Evolutionary conservation across 2,888 invertebrate genomes (phyloP), one percentile per base, ranked within the genome.

Genomic region (Diaprepes abbreviatus): DNA sequence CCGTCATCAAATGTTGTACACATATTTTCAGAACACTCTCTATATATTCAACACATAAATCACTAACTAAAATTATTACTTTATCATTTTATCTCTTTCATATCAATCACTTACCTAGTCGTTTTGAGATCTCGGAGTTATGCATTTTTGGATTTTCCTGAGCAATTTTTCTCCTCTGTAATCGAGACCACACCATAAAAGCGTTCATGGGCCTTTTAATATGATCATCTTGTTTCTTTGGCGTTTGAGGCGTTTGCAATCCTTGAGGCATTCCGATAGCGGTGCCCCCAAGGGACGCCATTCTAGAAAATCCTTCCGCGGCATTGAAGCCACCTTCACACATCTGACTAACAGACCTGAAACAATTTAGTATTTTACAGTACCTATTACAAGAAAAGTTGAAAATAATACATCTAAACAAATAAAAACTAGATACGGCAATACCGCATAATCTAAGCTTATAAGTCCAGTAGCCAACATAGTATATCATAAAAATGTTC

Each of bases 81-180:
- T n/a, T n/a, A n/a, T n/a, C n/a, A n/a, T n/a, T n/a, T n/a, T n/a
- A n/a, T n/a, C n/a, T n/a, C n/a, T n/a, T n/a, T n/a, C n/a, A n/a
- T 24, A 24, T 24, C 40, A 14, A 40, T 7, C n/a, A 14, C 92
- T 90, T 77, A 93, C 94, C 95, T 76, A 97, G 88, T 83, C 96
- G 86, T 84, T 97, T 97, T 6, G 95, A 95, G 76, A 98, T 97
- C 85, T 97, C 97, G 0, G 96, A 96, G 84, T 97, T 97, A 85
- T 97, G 97, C 97, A 97, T 97, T 87, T 98, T 97, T 0, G 97
- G 97, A 84, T 98, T 97, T 80, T 97, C 97, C 85, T 97, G 96
- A 0, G 97, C 97, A 79, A 98, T 98, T 86, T 97, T 97, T 79
- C 96, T 87, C 76, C 97, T 86, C 83, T 97, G 97, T 60, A 95